These are phyloP conservation scores for Amyelois transitella DNA, from an alignment of 1,140 invertebrate species.

Conservation along the genomic window DNA sequence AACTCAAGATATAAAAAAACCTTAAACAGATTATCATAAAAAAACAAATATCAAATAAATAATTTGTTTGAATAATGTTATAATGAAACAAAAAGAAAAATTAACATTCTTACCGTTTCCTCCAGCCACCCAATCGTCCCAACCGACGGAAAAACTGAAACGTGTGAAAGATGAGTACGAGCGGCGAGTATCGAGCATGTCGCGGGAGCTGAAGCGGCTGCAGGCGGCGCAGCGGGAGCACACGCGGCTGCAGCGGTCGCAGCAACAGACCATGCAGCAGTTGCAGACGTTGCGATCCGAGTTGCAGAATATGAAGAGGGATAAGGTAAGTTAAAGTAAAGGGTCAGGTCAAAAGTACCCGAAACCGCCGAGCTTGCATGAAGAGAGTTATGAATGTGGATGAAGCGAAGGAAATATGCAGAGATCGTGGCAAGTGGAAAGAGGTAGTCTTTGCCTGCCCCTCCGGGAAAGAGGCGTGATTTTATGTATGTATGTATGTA, in stretches of 20 bases:
- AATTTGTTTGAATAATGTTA: neutral
- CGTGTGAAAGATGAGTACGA: constrained; percentile 95
- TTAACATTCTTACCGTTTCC: neutral
- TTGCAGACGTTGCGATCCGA: constrained; percentile 86
- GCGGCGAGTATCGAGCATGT: constrained; percentile 87
- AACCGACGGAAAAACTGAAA: constrained; percentile 85
- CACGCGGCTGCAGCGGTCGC: constrained; percentile 85
- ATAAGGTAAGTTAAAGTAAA: constrained; percentile 77
- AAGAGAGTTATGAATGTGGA: too few relatives aligned
- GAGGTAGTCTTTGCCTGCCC: too few relatives aligned
- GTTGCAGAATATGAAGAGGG: constrained; percentile 91
- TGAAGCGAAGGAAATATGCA: too few relatives aligned
- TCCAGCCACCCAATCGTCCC: constrained; percentile 56
- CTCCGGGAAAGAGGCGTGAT: too few relatives aligned
- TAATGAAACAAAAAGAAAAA: neutral
- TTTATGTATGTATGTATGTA: too few relatives aligned
- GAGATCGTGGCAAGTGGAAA: too few relatives aligned
- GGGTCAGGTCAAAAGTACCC: neutral
- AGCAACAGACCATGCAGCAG: constrained; percentile 89
- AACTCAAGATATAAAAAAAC: too few relatives aligned
- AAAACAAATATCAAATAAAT: too few relatives aligned
- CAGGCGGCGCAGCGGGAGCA: constrained; percentile 94
- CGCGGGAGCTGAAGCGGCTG: constrained; percentile 90
- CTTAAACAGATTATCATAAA: too few relatives aligned
- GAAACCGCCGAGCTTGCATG: too few relatives aligned